phyloP scores from a whole-genome alignment of 2,113 vertebrate species.

The Lophochroa leadbeateri region DNA sequence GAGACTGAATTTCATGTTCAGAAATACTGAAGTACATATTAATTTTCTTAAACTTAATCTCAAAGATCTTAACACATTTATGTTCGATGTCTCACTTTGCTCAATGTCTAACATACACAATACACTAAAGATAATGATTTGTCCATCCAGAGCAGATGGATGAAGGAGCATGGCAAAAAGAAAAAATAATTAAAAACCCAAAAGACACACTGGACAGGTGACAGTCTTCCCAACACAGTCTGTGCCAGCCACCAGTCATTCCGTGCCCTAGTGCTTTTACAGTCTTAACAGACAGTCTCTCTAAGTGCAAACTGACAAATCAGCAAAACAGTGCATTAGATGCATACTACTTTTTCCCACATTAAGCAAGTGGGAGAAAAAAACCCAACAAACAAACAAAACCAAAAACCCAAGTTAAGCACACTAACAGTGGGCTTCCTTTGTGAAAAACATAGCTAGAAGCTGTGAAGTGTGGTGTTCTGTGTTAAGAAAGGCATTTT shows the following conservation, averaged over 20 bases:
- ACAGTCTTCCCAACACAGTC: not conserved
- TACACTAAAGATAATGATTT: not conserved
- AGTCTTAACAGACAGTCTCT: not conserved
- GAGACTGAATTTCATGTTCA: not conserved
- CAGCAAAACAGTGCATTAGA: not conserved
- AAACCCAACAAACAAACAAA: not conserved
- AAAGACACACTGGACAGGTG: not conserved
- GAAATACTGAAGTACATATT: not conserved
- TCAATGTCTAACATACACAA: not conserved
- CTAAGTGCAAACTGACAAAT: not conserved
- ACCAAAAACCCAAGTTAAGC: not conserved
- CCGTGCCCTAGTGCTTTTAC: not conserved
- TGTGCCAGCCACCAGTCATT: not conserved
- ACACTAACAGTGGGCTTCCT: not conserved
- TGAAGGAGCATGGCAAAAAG: not conserved
- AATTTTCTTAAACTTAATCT: not conserved
- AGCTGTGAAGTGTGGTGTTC: not conserved
- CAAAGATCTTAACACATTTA: not conserved
- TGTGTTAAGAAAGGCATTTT: not conserved
- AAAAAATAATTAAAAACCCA: not conserved
- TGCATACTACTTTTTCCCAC: not conserved
- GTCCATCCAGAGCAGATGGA: not conserved
- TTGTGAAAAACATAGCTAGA: not conserved
- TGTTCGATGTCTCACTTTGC: not conserved
- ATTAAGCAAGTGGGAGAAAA: not conserved